phyloP scores from a whole-genome alignment of 2,888 invertebrate species.

The Agrochola lychnidis region DNA sequence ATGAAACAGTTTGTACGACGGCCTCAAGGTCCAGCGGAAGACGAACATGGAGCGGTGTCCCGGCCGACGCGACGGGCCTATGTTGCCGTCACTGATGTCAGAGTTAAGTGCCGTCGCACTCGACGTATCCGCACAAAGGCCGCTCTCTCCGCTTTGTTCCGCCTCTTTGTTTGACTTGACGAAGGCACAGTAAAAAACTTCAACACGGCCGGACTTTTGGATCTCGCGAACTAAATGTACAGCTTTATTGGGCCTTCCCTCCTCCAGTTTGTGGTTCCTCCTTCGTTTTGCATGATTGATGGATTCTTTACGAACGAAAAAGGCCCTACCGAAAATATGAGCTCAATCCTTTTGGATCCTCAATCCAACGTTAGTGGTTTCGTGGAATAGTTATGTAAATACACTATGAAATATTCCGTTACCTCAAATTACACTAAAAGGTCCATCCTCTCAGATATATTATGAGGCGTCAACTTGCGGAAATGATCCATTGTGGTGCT shows the following conservation, averaged over 20 bases:
- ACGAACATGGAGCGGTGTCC: slow-evolving; percentile 58
- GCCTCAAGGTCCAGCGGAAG: slow-evolving; percentile 57
- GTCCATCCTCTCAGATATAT: slow-evolving; percentile 75
- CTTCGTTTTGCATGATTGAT: slow-evolving; percentile 52
- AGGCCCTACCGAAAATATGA: slow-evolving; percentile 35
- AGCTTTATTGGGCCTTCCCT: slow-evolving; percentile 70
- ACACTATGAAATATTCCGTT: slow-evolving; percentile 59
- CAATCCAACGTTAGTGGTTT: slow-evolving; percentile 49
- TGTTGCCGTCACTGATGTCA: slow-evolving; percentile 81
- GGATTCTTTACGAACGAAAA: slow-evolving; percentile 40
- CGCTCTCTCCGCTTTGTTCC: slow-evolving; percentile 89
- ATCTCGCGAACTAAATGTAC: slow-evolving; percentile 70
- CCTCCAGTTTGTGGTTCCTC: too few relatives aligned
- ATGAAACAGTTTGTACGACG: slow-evolving; percentile 18
- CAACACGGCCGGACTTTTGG: slow-evolving; percentile 70
- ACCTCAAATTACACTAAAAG: slow-evolving; percentile 74
- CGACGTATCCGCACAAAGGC: slow-evolving; percentile 86
- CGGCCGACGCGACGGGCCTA: slow-evolving; percentile 63
- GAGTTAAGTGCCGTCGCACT: slow-evolving; percentile 86
- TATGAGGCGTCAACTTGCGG: slow-evolving; percentile 83
- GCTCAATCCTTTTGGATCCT: slow-evolving; percentile 51
- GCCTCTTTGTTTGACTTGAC: slow-evolving; percentile 88
- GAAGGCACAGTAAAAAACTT: slow-evolving; percentile 83
- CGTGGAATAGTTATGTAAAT: slow-evolving; percentile 47
- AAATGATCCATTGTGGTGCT: slow-evolving; percentile 85